Evolutionary conservation across 2,888 invertebrate species (phyloP).

Genomic region (Philereme vetulata): DNA sequence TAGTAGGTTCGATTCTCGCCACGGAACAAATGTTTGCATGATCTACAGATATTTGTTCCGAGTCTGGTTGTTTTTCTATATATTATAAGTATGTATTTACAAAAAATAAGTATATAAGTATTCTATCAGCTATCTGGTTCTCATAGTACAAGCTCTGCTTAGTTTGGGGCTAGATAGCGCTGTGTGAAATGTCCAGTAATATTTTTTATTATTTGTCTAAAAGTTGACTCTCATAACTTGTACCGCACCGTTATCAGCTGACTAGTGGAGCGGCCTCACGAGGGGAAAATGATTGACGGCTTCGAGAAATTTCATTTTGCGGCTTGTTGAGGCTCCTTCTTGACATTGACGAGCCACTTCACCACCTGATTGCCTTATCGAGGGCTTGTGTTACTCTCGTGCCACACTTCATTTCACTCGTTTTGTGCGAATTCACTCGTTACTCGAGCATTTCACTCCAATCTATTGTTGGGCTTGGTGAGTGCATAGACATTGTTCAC

Average conservation of each 20-base stretch:
- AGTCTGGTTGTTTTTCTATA: too few species aligned
- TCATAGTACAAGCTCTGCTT: too few species aligned
- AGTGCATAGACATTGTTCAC: conserved; percentile 30
- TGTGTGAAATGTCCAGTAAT: too few species aligned
- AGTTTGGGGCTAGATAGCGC: too few species aligned
- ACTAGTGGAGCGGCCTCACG: conserved; percentile 52
- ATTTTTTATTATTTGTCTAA: too few species aligned
- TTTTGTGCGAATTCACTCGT: conserved; percentile 59
- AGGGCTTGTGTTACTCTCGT: conserved; percentile 65
- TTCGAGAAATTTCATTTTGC: conserved; percentile 81
- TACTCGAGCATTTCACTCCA: conserved; percentile 53
- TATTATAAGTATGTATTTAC: too few species aligned
- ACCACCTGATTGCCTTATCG: conserved; percentile 64
- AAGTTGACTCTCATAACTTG: conserved; percentile 38
- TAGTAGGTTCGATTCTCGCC: too few species aligned
- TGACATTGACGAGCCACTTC: conserved; percentile 56
- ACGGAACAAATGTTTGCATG: too few species aligned
- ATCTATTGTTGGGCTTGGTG: conserved; percentile 37
- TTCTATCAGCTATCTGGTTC: too few species aligned
- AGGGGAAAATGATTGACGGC: conserved; percentile 83
- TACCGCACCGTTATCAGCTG: conserved; percentile 46
- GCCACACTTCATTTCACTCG: conserved; percentile 72
- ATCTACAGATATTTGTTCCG: too few species aligned
- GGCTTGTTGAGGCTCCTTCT: conserved; percentile 76
- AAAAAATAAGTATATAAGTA: too few species aligned